phyloP scores from a whole-genome alignment of 2,888 invertebrate genomes.

The Diaprepes abbreviatus region DNA sequence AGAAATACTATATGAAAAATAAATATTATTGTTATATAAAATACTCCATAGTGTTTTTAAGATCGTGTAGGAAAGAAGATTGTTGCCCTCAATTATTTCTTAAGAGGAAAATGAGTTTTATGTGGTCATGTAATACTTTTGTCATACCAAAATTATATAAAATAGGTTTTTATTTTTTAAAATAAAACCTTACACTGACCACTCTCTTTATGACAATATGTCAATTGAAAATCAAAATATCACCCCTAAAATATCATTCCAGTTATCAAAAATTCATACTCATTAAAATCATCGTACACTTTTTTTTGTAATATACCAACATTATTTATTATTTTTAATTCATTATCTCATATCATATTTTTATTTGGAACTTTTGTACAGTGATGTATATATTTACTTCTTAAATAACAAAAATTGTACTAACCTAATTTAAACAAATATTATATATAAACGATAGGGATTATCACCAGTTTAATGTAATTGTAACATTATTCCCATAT shows the following conservation, averaged over 20 bases:
- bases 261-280: constrained; percentile 25
- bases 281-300: constrained; percentile 9
- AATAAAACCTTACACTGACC: no score
- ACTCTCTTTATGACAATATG: not conserved
- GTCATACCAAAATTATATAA: constrained; percentile 10
- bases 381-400: constrained; percentile 43
- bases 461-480: not conserved
- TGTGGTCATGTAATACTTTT: no score
- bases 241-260: constrained; percentile 25
- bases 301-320: constrained; percentile 42
- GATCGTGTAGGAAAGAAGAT: no score
- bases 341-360: constrained; percentile 31
- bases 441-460: not conserved
- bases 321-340: constrained; percentile 44
- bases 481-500: no score
- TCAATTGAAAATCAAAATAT: constrained; percentile 36
- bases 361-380: constrained; percentile 38
- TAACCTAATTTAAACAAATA: constrained; percentile 6
- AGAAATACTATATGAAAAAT: no score
- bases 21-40: no score
- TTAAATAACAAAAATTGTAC: constrained; percentile 28
- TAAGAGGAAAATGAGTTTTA: no score
- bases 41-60: no score
- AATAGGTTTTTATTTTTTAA: no score
- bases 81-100: no score